These are phyloP conservation scores for Amphiura filiformis DNA, from an alignment of 35 echinoderm and acorn worm genomes.

Conservation along the genomic window DNA sequence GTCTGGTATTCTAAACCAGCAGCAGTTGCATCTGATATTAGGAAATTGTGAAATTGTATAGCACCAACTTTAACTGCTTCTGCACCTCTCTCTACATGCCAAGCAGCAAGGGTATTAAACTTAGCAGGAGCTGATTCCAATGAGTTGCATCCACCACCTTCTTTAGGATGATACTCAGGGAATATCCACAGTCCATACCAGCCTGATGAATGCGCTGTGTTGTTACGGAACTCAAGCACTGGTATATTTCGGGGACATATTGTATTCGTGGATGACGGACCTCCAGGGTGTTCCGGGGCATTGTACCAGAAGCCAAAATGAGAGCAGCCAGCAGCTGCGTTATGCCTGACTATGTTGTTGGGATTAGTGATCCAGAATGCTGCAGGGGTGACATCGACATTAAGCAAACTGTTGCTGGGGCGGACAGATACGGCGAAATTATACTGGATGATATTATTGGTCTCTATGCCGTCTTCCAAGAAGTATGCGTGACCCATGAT, in stretches of 20 bases:
- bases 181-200: conserved; percentile 99
- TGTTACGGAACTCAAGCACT: conserved; percentile 83
- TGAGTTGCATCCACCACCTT: conserved; percentile 26
- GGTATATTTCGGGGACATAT: conserved; percentile 85
- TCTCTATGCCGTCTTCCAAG: conserved; percentile 93
- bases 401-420: conserved; percentile 85
- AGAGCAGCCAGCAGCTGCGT: conserved; percentile 87
- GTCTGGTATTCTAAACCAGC: conserved; percentile 79
- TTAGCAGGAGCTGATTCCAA: conserved; percentile 27
- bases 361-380: conserved; percentile 97
- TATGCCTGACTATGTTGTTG: conserved; percentile 83
- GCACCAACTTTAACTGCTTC: conserved; percentile 67
- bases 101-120: conserved; percentile 68
- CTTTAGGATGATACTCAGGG: conserved; percentile 70
- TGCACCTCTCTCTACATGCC: conserved; percentile 84
- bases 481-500: conserved; percentile 95
- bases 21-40: conserved; percentile 66
- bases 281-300: conserved; percentile 54
- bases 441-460: conserved; percentile 78
- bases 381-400: conserved; percentile 90
- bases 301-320: conserved; percentile 99
- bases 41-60: conserved; percentile 86
- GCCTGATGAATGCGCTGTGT: conserved; percentile 79
- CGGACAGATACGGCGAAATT: conserved; percentile 85
- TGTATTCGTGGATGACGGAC: conserved; percentile 77